Percentiles rank a stretch among this genome's conserved stretches.
Conservation (phyloP, 2,888 invertebrate genomes). For the Leptinotarsa juncta region DNA sequence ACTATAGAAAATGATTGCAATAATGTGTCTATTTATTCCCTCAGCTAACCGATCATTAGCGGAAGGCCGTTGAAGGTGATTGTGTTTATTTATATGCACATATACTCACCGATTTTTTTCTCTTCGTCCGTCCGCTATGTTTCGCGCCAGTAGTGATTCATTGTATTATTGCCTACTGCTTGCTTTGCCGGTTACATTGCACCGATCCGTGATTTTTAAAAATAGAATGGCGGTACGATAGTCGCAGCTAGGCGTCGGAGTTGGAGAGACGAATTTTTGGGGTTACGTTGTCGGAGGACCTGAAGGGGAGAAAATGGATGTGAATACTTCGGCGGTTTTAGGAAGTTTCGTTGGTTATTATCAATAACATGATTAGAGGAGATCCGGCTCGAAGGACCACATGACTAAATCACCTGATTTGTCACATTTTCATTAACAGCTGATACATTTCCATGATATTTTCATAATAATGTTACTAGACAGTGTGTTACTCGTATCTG, state of each 20-base stretch:
- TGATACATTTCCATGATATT: too few relatives aligned
- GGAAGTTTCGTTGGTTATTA: too few relatives aligned
- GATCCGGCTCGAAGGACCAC: too few relatives aligned
- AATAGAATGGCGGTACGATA: conserved; percentile 31
- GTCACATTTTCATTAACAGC: too few relatives aligned
- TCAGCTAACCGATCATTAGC: conserved; percentile 20
- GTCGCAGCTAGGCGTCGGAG: background rate
- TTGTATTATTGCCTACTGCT: conserved; percentile 25
- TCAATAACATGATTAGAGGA: too few relatives aligned
- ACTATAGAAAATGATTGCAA: conserved; percentile 4
- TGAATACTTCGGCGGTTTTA: too few relatives aligned
- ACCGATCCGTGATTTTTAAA: conserved; percentile 23
- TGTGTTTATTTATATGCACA: conserved; percentile 37
- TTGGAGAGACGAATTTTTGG: background rate
- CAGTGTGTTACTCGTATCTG: too few relatives aligned
- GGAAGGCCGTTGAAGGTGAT: conserved; percentile 42
- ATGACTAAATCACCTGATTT: too few relatives aligned
- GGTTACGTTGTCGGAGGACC: background rate
- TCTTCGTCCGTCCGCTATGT: conserved; percentile 11
- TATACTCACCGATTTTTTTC: conserved; percentile 19
- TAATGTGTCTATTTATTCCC: conserved; percentile 17
- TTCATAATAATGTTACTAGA: too few relatives aligned
- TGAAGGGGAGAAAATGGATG: background rate
- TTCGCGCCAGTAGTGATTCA: conserved; percentile 25
- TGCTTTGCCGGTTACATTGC: conserved; percentile 32